A percentile compares a stretch with the other conserved stretches of the same genome.
Evolutionary conservation across 2,888 invertebrate genomes (phyloP).

Genomic region (Chymomyza fuscimana): DNA sequence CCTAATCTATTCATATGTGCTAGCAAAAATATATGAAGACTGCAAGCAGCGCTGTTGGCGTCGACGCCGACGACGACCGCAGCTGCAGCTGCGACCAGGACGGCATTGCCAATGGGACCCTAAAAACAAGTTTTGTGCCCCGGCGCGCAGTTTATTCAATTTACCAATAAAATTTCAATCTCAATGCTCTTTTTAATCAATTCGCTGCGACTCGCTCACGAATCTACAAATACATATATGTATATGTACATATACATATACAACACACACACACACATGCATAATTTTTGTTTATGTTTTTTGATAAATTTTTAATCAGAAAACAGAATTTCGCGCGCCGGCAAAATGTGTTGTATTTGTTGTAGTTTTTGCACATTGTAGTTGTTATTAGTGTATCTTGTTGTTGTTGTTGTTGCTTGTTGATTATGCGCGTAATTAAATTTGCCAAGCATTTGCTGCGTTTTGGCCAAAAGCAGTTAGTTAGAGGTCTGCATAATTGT

Average conservation of each 20-base stretch:
- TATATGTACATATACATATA: not conserved
- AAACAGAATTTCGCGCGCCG: conserved; percentile 28
- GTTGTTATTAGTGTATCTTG: conserved; percentile 19
- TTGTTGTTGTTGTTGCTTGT: conserved; percentile 32
- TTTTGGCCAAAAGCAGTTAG: conserved; percentile 38
- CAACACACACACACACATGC: conserved; percentile 35
- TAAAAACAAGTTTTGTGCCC: conserved; percentile 49
- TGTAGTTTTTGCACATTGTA: conserved; percentile 3
- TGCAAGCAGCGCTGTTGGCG: conserved; percentile 55
- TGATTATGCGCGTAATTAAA: conserved; percentile 62
- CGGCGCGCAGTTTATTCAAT: conserved; percentile 74
- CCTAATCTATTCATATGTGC: not conserved
- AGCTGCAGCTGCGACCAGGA: conserved; percentile 27
- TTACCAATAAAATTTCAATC: conserved; percentile 79
- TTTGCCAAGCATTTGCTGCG: conserved; percentile 48
- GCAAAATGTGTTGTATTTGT: conserved; percentile 17
- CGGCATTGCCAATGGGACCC: conserved; percentile 20
- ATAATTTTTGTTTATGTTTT: conserved; percentile 67
- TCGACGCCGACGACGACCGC: conserved; percentile 13
- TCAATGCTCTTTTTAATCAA: conserved; percentile 78
- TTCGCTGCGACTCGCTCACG: conserved; percentile 61
- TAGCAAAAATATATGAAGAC: conserved; percentile 25
- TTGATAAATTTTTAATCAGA: conserved; percentile 70
- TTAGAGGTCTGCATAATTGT: not conserved
- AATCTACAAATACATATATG: conserved; percentile 22